Base-by-base conservation (phyloP, 1,140 invertebrate species). In the Chironomus striatipennis region DNA sequence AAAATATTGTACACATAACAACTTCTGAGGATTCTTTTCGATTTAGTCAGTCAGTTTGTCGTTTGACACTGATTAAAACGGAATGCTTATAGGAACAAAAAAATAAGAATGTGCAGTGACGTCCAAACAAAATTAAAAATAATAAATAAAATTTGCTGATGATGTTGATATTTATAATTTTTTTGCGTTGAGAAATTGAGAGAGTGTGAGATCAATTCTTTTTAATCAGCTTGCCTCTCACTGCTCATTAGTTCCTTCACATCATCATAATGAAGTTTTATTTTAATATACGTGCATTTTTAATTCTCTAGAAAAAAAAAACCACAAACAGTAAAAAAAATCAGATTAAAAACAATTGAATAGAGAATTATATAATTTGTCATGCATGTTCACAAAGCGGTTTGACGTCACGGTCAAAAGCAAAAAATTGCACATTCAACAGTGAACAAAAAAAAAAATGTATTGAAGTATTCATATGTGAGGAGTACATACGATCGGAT, bases 51-150 rank as follows among this genome's bases (percentile, higher is more conserved):
- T 70, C 65, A 70, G 65, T 70, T 21, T 9, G 17, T 70, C 17
- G 65, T 17, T 70, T 21, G 10, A 21, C 65, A 70, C 65, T 70
- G 65, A 70, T 70, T 70, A 70, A 70, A 70, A 20, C 65, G 65
- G 65, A 70, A 70, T 21, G 65, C 10, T 70, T 57, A 34, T 34
- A 34, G 5, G 24, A 5, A 34, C 1, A 57, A 57, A n/a, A n/a
- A n/a, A 57, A 57, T 57, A 57, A 57, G 47, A 57, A 57, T 57
- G 47, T 57, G 47, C 47, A 57, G 12, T 57, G 47, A 57, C 47
- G 47, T 57, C 5, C n/a, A 10, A n/a, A 15, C n/a, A 15, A 57
- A 47, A 47, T 10, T 57, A 57, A 57, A 57, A 57, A 57, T 57
- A 57, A 57, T 5, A 15, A 15, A 57, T 12, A 15, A n/a, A n/a